These are phyloP conservation scores for Caenorhabditis becei DNA, from an alignment of 2,888 invertebrate species.

Conservation along the genomic window DNA sequence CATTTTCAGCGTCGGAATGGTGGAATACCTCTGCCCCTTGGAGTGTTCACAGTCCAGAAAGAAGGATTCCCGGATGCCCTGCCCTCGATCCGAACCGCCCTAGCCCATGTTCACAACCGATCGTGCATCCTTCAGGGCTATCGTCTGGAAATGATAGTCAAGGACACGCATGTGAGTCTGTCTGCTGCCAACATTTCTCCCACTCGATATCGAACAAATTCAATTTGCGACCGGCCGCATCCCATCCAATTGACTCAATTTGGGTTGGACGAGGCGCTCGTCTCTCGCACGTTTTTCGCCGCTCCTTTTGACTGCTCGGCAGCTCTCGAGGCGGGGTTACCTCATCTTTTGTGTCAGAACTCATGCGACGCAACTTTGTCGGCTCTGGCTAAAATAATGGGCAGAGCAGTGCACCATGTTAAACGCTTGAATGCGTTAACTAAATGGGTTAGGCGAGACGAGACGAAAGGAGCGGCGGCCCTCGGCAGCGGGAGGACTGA, in stretches of 20 bases:
- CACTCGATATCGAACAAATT: slow-evolving; percentile 46
- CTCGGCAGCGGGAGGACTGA: not conserved
- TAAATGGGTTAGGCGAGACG: slow-evolving; percentile 48
- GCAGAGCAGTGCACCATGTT: slow-evolving; percentile 47
- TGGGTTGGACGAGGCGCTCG: slow-evolving; percentile 23
- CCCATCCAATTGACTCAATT: slow-evolving; percentile 50
- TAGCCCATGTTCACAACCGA: slow-evolving; percentile 74
- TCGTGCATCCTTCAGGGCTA: slow-evolving; percentile 74
- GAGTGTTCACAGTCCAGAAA: slow-evolving; percentile 67
- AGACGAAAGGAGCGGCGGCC: slow-evolving; percentile 20
- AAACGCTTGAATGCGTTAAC: slow-evolving; percentile 63
- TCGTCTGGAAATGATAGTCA: slow-evolving; percentile 75
- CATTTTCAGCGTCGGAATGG: slow-evolving; percentile 62
- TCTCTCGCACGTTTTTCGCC: slow-evolving; percentile 27
- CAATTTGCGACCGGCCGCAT: slow-evolving; percentile 45
- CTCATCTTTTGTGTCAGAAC: slow-evolving; percentile 52
- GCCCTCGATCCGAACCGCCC: slow-evolving; percentile 74
- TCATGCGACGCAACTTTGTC: slow-evolving; percentile 31
- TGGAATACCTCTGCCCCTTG: slow-evolving; percentile 69
- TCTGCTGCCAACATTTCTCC: slow-evolving; percentile 20
- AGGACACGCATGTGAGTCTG: slow-evolving; percentile 77
- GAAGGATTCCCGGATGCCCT: slow-evolving; percentile 66
- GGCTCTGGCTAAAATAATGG: slow-evolving; percentile 53
- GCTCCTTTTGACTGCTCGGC: not conserved
- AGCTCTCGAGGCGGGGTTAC: slow-evolving; percentile 29